Percentiles rank a stretch among this genome's conserved stretches.
Evolutionary conservation across 2,113 vertebrate species (phyloP).

Genomic region (Camarhynchus parvulus): DNA sequence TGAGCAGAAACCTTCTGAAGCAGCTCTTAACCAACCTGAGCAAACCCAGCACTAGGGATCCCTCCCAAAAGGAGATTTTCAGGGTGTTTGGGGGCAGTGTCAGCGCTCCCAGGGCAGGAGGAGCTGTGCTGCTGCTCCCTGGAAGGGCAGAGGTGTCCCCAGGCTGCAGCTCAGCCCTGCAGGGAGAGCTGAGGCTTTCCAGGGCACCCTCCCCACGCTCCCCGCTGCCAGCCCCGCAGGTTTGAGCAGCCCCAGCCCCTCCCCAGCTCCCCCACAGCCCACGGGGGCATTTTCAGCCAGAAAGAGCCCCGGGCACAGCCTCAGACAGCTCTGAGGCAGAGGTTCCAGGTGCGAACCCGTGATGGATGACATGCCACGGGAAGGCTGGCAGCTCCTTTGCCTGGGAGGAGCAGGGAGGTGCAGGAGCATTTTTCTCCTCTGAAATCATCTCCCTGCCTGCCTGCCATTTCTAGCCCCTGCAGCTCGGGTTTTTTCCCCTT

Average conservation of each 20-base stretch:
- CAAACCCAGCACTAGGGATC: neutral
- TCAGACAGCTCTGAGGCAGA: neutral
- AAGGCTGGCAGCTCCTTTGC: conserved; percentile 59
- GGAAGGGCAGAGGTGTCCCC: accelerated
- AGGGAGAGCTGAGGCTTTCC: neutral
- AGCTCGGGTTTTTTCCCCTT: neutral
- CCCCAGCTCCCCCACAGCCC: neutral
- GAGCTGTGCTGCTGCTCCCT: neutral
- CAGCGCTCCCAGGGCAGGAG: accelerated
- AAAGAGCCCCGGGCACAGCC: neutral
- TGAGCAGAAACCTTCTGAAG: neutral
- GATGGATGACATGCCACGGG: conserved; percentile 50
- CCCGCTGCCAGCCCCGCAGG: neutral
- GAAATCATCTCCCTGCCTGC: conserved; percentile 33
- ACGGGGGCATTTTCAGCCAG: neutral
- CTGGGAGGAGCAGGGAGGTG: conserved; percentile 50
- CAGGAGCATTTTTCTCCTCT: conserved; percentile 62
- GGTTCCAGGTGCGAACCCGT: conserved; percentile 48
- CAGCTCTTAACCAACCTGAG: neutral
- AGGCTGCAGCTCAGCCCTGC: accelerated
- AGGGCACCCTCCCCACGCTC: accelerated
- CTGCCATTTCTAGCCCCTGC: neutral
- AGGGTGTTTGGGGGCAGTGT: neutral
- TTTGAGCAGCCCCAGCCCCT: neutral
- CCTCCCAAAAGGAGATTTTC: accelerated